Evolutionary conservation across 2,797 vertebrate genomes (phyloP).

Genomic region (Myotis findleyi): DNA sequence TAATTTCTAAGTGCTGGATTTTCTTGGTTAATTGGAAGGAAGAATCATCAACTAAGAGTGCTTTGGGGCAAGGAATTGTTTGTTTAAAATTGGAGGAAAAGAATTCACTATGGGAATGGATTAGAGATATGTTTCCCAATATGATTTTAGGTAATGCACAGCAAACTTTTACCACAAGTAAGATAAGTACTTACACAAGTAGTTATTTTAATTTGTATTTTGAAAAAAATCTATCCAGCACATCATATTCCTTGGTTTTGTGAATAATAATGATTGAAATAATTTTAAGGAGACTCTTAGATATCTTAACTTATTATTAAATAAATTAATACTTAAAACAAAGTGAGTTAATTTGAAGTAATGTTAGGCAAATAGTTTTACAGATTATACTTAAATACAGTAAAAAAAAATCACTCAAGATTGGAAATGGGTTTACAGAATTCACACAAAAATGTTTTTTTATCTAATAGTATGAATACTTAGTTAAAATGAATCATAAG

Average conservation of each 20-base stretch:
- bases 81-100: neutral
- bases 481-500: conserved; percentile 39
- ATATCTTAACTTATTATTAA: neutral
- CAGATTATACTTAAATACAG: neutral
- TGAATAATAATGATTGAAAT: neutral
- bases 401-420: conserved; percentile 21
- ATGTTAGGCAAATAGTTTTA: neutral
- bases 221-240: neutral
- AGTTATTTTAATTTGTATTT: neutral
- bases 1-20: neutral
- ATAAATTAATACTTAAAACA: neutral
- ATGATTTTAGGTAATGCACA: neutral
- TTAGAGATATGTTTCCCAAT: neutral
- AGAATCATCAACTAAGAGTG: neutral
- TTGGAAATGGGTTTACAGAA: neutral
- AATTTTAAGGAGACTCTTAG: neutral
- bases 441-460: neutral
- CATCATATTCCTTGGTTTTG: neutral
- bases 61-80: neutral
- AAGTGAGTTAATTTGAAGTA: neutral
- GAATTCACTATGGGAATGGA: neutral
- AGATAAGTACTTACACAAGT: neutral
- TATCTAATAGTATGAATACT: neutral
- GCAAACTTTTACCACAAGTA: neutral
- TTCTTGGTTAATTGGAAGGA: neutral